phyloP scores from a whole-genome alignment of 2,113 vertebrate species.

The Nestor notabilis region DNA sequence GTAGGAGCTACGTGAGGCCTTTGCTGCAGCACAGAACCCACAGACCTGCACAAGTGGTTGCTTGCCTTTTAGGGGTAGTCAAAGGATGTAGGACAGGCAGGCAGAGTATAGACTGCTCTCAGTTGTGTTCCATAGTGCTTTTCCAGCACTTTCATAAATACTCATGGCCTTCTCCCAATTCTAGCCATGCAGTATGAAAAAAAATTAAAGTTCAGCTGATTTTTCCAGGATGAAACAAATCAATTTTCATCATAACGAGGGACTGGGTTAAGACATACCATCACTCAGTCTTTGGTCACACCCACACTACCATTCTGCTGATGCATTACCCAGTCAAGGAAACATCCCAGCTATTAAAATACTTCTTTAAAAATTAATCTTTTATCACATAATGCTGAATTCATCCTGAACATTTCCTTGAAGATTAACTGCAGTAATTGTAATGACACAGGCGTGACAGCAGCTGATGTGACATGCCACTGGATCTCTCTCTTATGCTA shows the following conservation, averaged over 20 bases:
- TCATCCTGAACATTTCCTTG: not conserved
- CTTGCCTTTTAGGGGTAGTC: not conserved
- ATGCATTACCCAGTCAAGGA: not conserved
- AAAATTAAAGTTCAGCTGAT: not conserved
- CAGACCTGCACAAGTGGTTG: not conserved
- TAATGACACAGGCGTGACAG: not conserved
- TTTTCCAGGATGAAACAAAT: not conserved
- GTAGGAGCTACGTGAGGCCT: not conserved
- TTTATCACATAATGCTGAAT: not conserved
- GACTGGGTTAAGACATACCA: not conserved
- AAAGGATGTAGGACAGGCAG: not conserved
- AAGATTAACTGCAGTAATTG: not conserved
- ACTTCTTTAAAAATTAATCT: not conserved
- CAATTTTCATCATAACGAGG: not conserved
- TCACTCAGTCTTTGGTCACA: not conserved
- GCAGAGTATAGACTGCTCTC: fast-evolving
- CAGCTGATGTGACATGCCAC: not conserved
- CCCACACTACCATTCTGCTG: not conserved
- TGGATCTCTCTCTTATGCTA: not conserved
- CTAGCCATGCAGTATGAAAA: not conserved
- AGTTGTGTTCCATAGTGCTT: not conserved
- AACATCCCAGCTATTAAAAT: not conserved
- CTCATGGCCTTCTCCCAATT: not conserved
- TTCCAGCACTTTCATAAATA: not conserved
- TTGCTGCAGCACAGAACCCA: not conserved